A percentile compares a stretch with the other conserved stretches of the same genome.
Evolutionary conservation across 2,113 vertebrate species (phyloP).

Genomic region (Lanius collurio): DNA sequence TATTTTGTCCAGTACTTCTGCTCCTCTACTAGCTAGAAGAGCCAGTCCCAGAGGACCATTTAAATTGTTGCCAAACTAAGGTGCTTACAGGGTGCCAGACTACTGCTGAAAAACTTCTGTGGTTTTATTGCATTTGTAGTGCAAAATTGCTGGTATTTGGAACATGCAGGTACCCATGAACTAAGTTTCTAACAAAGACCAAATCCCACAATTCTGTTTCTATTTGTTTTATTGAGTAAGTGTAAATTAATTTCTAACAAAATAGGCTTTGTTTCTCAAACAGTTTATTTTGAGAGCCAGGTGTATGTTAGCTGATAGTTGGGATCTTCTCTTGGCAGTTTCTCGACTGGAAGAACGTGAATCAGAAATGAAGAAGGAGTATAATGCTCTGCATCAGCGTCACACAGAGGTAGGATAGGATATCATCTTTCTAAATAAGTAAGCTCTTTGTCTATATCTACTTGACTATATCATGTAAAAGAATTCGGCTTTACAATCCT

Average conservation of each 20-base stretch:
- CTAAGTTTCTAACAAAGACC: neutral
- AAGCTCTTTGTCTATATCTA: neutral
- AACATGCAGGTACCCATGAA: neutral
- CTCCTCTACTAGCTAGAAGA: neutral
- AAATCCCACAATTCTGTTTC: neutral
- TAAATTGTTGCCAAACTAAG: neutral
- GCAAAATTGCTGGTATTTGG: neutral
- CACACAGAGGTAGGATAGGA: conserved; percentile 88
- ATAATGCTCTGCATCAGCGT: conserved; percentile 94
- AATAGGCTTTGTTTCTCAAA: neutral
- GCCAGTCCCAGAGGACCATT: neutral
- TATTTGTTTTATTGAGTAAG: neutral
- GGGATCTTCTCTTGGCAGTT: conserved; percentile 75
- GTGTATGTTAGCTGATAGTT: neutral
- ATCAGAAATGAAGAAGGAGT: conserved; percentile 98
- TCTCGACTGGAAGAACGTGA: conserved; percentile 93
- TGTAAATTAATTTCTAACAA: neutral
- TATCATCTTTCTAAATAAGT: neutral
- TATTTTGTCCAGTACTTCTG: neutral
- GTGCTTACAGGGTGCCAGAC: neutral
- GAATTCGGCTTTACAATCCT: neutral
- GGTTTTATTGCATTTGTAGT: neutral
- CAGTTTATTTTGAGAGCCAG: neutral
- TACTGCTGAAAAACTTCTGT: neutral
- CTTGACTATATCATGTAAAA: neutral